phyloP scores from a whole-genome alignment of 2,797 vertebrate genomes.

The Phrynocephalus vlangalii region DNA sequence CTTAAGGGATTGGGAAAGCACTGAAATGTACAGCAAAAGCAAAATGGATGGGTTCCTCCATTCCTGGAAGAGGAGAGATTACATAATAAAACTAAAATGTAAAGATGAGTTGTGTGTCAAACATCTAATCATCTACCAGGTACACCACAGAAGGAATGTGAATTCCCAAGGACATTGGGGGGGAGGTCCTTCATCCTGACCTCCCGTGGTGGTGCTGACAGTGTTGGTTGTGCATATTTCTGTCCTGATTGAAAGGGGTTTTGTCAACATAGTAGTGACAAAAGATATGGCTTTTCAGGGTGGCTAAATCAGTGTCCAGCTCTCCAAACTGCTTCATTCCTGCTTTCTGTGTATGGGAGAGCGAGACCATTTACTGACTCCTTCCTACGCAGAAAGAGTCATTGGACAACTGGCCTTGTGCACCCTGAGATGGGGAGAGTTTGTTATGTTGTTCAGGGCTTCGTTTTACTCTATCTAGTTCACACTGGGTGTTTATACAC shows the following conservation, averaged over 20 bases:
- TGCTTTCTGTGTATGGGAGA: not conserved
- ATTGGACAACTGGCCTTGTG: not conserved
- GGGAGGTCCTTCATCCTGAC: too few species aligned
- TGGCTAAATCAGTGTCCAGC: too few species aligned
- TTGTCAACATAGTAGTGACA: not conserved
- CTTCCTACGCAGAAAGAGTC: not conserved
- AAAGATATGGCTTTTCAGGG: not conserved
- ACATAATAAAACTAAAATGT: not conserved
- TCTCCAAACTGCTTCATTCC: not conserved
- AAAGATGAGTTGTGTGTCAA: not conserved
- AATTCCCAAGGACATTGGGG: not conserved
- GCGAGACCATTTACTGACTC: not conserved
- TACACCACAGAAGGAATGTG: not conserved
- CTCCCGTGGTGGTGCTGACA: too few species aligned
- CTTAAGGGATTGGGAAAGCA: not conserved
- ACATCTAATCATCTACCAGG: not conserved
- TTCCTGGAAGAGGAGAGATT: not conserved
- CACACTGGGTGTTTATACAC: too few species aligned
- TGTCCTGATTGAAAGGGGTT: not conserved
- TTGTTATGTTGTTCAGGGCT: not conserved
- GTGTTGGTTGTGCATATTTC: not conserved
- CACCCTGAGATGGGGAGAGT: too few species aligned
- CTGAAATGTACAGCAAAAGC: not conserved
- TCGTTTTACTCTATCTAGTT: not conserved
- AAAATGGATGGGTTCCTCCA: not conserved